Evolutionary conservation across 92 coral and sea anemone species (phyloP).

Genomic region (Porites lobata): DNA sequence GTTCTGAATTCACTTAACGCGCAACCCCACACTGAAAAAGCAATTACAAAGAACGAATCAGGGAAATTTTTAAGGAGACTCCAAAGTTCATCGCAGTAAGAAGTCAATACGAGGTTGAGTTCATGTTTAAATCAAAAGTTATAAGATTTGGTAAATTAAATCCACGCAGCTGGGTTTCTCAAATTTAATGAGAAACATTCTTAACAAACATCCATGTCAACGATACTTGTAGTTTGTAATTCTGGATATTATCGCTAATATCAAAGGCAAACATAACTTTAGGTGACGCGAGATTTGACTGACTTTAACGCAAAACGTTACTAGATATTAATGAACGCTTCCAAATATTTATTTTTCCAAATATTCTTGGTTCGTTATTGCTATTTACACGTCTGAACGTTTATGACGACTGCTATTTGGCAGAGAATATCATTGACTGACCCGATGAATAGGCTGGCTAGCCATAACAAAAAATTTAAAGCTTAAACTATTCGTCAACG

Average conservation of each 20-base stretch:
- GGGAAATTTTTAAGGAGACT: not conserved
- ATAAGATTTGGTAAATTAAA: constrained; percentile 30
- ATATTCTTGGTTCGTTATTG: not conserved
- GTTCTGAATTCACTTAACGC: not conserved
- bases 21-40: not conserved
- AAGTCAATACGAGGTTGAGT: not conserved
- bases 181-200: too few species aligned
- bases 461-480: too few species aligned
- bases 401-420: not conserved
- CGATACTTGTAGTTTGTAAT: not conserved
- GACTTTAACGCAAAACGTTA: not conserved
- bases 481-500: not conserved
- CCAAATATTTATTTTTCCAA: not conserved
- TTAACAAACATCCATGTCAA: too few species aligned
- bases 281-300: not conserved
- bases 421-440: not conserved
- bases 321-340: not conserved
- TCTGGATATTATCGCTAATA: not conserved
- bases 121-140: constrained; percentile 17
- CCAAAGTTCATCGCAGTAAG: not conserved
- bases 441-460: not conserved
- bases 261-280: not conserved
- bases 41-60: not conserved
- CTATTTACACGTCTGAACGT: not conserved
- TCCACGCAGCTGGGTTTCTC: constrained; percentile 10